Base-by-base conservation (phyloP, 2,113 vertebrate species). In the Chaetodon trifascialis region DNA sequence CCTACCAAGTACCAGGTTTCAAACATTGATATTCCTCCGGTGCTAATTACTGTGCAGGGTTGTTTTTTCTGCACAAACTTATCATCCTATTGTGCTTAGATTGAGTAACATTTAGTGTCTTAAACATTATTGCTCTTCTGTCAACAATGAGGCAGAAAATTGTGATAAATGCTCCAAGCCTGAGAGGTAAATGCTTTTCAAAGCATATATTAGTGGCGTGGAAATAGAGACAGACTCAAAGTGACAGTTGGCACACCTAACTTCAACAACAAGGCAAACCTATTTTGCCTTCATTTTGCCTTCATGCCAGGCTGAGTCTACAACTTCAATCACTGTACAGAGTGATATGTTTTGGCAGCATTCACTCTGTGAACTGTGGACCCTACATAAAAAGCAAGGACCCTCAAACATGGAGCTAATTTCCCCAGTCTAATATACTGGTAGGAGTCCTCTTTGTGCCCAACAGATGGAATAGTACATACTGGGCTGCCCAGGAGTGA, bases 131-230 rank as follows among this genome's bases (percentile, higher is more conserved):
- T 82, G 30, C 49, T 76, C 21, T 34, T 89, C 75, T 73, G 67
- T 76, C 65, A 80, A 84, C 63, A 75, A 34, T 49, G 42, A 79
- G 30, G 56, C 76, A 67, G 42, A 88, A 76, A 89, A 90, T 76
- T 66, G 80, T 86, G 83, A 92, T 86, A 87, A 92, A 79, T 38
- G 68, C 49, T 78, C 34, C 47, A 84, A 71, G 64, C 86, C 67
- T 72, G 60, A 78, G 56, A 79, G 59, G 70, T 68, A 52, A 83
- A 73, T 85, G 25, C 77, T 89, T 86, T 89, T 75, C 82, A 91
- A 87, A 87, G 69, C 34, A 59, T 68, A 44, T 67, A 85, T 52
- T 52, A 76, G 59, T 68, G 19, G 71, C 14, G 12, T 67, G 40
- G 69, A 80, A 59, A 59, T 36, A 12, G 49, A 83, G 49, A 69